These are phyloP conservation scores for Pogonomyrmex barbatus DNA, from an alignment of 1,140 invertebrate species.

Conservation along the genomic window DNA sequence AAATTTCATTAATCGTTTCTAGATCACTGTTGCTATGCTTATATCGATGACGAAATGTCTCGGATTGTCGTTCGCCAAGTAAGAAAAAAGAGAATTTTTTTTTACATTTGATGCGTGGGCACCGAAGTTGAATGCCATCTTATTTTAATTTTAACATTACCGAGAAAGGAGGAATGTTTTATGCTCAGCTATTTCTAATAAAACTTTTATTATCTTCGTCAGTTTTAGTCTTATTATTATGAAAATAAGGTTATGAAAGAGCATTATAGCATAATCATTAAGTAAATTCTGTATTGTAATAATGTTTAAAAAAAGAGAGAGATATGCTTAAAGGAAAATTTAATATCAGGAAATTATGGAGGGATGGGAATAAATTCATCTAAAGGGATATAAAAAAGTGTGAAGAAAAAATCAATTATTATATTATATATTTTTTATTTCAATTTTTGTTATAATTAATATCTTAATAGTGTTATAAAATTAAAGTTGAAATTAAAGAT, in stretches of 20 bases:
- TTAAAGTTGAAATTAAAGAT: neutral
- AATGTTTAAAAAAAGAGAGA: conserved; percentile 15
- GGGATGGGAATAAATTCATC: neutral
- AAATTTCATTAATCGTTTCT: conserved; percentile 28
- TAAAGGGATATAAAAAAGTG: neutral
- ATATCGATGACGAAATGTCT: conserved; percentile 28
- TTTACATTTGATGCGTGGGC: neutral
- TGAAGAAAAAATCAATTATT: neutral
- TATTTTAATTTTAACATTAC: conserved; percentile 36
- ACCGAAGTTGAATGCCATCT: neutral
- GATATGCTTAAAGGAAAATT: conserved; percentile 25
- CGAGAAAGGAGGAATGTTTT: conserved; percentile 13
- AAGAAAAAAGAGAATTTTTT: neutral
- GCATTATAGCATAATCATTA: conserved; percentile 11
- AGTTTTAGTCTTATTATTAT: conserved; percentile 22
- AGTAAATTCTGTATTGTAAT: conserved; percentile 21
- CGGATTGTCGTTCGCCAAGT: conserved; percentile 55
- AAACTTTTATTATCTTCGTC: conserved; percentile 31
- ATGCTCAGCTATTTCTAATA: conserved; percentile 38
- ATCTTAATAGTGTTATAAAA: neutral
- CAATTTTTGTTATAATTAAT: neutral
- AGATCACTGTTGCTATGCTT: neutral
- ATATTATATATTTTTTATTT: conserved; percentile 4
- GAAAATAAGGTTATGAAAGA: conserved; percentile 11
- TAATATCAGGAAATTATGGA: conserved; percentile 3